Evolutionary conservation across 1,140 invertebrate species (phyloP).

Genomic region (Hycleus cichorii): DNA sequence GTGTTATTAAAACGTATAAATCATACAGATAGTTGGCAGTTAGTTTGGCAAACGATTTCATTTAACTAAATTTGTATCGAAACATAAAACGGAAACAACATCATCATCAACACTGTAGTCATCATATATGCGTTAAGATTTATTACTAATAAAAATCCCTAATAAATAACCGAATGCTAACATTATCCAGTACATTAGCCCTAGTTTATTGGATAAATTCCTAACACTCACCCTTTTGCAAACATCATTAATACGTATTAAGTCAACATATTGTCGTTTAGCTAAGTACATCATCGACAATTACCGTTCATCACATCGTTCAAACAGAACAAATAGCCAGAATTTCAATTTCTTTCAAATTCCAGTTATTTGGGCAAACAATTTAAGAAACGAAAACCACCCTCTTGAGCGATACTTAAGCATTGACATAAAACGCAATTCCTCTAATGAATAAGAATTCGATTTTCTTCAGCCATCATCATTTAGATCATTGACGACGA

Average conservation of each 20-base stretch:
- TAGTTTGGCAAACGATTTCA: background rate
- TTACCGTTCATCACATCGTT: background rate
- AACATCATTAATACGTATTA: conserved; percentile 27
- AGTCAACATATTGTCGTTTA: conserved; percentile 25
- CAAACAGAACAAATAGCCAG: background rate
- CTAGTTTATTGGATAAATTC: conserved; percentile 22
- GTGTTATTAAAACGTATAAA: conserved; percentile 20
- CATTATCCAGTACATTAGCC: conserved; percentile 15
- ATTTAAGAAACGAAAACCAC: background rate
- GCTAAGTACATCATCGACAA: background rate
- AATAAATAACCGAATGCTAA: conserved; percentile 5
- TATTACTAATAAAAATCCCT: conserved; percentile 10
- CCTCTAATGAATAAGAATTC: conserved; percentile 6
- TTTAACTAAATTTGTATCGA: background rate
- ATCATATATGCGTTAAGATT: background rate
- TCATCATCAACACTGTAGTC: background rate
- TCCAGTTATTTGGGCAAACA: too few relatives aligned
- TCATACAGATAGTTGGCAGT: conserved; percentile 14
- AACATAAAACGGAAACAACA: conserved; percentile 4
- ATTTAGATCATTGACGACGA: too few relatives aligned
- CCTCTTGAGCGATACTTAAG: too few relatives aligned
- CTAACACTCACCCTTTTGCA: conserved; percentile 6
- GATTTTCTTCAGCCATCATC: too few relatives aligned
- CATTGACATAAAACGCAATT: conserved; percentile 6
- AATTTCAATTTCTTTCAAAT: too few relatives aligned